Conservation (phyloP, 2,797 vertebrate genomes). For the Macropus fuliginosus region DNA sequence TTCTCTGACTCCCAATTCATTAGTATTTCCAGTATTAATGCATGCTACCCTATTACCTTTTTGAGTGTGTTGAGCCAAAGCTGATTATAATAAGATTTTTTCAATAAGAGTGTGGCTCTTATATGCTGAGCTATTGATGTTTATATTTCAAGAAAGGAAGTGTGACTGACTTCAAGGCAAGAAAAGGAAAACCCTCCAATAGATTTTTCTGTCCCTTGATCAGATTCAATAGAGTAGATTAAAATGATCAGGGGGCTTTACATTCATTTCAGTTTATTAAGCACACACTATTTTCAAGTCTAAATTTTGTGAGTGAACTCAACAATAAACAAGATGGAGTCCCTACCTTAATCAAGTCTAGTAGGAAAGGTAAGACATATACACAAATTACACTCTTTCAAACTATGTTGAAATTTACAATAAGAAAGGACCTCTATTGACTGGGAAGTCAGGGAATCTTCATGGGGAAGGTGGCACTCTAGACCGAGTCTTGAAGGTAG, state of each 20-base stretch:
- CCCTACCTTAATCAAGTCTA: background rate
- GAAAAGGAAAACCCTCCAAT: slow-evolving; percentile 65
- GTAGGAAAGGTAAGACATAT: background rate
- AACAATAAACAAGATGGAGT: background rate
- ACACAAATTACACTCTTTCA: background rate
- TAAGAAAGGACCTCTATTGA: background rate
- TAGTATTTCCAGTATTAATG: background rate
- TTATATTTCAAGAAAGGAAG: slow-evolving; percentile 75
- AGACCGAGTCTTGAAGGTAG: background rate
- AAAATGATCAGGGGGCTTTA: background rate
- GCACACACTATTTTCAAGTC: background rate
- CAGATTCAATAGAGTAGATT: slow-evolving; percentile 64
- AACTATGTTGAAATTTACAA: background rate
- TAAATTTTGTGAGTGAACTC: background rate
- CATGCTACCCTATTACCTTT: background rate
- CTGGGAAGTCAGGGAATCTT: background rate
- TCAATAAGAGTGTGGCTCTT: background rate
- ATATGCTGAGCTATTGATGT: background rate
- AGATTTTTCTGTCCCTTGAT: slow-evolving; percentile 57
- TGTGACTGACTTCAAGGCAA: slow-evolving; percentile 70
- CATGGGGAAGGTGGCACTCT: background rate
- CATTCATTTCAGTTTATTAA: background rate
- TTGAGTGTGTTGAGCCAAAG: accelerated
- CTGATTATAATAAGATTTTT: background rate
- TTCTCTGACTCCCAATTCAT: background rate